Conservation (phyloP, 2,113 vertebrate genomes). For the Melanostigma gelatinosum region DNA sequence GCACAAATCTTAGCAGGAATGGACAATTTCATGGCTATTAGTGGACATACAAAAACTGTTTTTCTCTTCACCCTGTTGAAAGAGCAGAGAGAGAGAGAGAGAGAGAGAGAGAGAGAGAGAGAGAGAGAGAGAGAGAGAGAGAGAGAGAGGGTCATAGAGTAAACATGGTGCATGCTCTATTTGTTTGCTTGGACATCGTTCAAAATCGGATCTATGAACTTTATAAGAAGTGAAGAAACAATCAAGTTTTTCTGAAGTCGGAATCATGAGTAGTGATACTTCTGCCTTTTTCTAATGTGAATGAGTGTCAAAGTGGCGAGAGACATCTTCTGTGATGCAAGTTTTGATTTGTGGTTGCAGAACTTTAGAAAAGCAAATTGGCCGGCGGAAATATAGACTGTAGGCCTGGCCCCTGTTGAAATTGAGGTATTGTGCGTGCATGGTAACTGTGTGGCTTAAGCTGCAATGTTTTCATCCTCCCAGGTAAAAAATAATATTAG, state of each 20-base stretch:
- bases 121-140: neutral
- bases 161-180: neutral
- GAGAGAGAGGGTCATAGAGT: neutral
- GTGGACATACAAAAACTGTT: neutral
- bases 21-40: neutral
- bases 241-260: conserved; percentile 4
- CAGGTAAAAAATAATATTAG: conserved; percentile 20
- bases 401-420: neutral
- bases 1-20: neutral
- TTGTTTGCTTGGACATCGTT: neutral
- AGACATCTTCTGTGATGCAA: neutral
- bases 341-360: conserved; percentile 1
- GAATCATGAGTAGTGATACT: conserved; percentile 17
- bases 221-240: conserved; percentile 11
- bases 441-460: conserved; percentile 4
- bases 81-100: neutral
- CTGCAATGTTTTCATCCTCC: conserved; percentile 4
- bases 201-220: conserved; percentile 5
- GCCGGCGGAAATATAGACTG: neutral
- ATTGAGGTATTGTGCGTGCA: neutral
- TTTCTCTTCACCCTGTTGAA: neutral
- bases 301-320: neutral
- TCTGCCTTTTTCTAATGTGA: neutral
- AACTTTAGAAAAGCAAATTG: neutral
- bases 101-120: neutral